phyloP scores from a whole-genome alignment of 2,797 vertebrate species.

The Pitangus sulphuratus region DNA sequence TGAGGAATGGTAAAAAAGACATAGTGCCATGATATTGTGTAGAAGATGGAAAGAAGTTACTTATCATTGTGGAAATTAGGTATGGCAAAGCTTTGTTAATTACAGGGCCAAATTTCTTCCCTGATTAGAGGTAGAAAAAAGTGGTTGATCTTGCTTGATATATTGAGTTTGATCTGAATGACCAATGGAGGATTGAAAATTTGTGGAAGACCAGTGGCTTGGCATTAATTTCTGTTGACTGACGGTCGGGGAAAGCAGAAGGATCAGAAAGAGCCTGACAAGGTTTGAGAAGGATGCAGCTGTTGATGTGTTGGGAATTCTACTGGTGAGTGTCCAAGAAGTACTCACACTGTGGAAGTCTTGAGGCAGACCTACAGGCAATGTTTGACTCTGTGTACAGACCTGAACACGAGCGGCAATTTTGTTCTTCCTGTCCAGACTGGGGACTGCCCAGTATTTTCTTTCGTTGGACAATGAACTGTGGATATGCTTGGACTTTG shows the following conservation, averaged over 20 bases:
- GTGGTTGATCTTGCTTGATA: not conserved
- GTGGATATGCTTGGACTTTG: not conserved
- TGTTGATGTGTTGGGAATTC: not conserved
- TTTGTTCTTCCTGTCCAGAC: not conserved
- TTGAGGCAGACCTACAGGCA: not conserved
- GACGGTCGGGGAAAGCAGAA: not conserved
- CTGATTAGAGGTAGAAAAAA: not conserved
- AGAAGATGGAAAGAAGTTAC: not conserved
- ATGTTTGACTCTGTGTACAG: not conserved
- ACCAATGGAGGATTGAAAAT: not conserved
- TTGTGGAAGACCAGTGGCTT: not conserved
- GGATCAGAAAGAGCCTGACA: not conserved
- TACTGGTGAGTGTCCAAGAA: fast-evolving
- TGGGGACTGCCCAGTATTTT: not conserved
- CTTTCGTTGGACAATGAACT: not conserved
- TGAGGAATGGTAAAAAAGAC: not conserved
- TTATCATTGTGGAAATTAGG: not conserved
- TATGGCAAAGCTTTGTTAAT: not conserved
- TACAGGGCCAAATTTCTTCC: not conserved
- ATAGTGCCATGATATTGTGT: not conserved
- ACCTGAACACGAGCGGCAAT: not conserved
- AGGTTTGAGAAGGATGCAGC: not conserved
- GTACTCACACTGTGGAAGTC: not conserved
- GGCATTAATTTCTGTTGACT: not conserved
- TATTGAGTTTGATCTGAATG: not conserved